Evolutionary conservation across 64 coral and sea anemone species (phyloP).

Genomic region (Hydrozoanthus tunicans): DNA sequence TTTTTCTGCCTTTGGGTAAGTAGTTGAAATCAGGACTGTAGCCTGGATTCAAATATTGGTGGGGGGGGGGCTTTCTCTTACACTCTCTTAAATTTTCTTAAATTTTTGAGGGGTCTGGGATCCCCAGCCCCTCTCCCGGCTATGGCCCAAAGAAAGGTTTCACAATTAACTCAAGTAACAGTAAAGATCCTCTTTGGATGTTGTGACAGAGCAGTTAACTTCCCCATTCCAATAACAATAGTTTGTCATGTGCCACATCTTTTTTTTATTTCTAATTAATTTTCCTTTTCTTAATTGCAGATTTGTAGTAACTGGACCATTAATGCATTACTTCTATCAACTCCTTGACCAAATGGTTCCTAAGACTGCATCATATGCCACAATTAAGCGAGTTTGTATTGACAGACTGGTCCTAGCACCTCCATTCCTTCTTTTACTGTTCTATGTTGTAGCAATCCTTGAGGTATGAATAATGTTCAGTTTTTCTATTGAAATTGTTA

Average conservation of each 20-base stretch:
- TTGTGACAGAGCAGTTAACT: not conserved
- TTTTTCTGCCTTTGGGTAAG: slow-evolving; percentile 87
- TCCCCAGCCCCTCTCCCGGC: too few relatives aligned
- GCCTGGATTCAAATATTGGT: too few relatives aligned
- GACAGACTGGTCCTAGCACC: slow-evolving; percentile 71
- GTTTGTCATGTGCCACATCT: not conserved
- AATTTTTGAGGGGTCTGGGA: too few relatives aligned
- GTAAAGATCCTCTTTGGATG: not conserved
- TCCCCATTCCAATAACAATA: not conserved
- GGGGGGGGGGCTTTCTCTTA: too few relatives aligned
- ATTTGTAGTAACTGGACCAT: slow-evolving; percentile 73
- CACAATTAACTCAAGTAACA: too few relatives aligned
- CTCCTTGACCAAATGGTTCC: slow-evolving; percentile 65
- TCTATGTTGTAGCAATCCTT: slow-evolving; percentile 77
- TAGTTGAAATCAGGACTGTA: not conserved
- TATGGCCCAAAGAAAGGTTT: too few relatives aligned
- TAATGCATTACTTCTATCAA: slow-evolving; percentile 77
- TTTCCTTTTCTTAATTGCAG: slow-evolving; percentile 34
- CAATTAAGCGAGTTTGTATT: slow-evolving; percentile 65
- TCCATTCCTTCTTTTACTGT: slow-evolving; percentile 65
- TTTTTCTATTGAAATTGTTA: not conserved
- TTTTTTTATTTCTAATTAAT: not conserved
- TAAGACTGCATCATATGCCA: slow-evolving; percentile 47
- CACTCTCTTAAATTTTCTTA: too few relatives aligned
- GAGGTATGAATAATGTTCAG: slow-evolving; percentile 45